Evolutionary conservation across 2,888 invertebrate genomes (phyloP).

Genomic region (Fragum fragum): DNA sequence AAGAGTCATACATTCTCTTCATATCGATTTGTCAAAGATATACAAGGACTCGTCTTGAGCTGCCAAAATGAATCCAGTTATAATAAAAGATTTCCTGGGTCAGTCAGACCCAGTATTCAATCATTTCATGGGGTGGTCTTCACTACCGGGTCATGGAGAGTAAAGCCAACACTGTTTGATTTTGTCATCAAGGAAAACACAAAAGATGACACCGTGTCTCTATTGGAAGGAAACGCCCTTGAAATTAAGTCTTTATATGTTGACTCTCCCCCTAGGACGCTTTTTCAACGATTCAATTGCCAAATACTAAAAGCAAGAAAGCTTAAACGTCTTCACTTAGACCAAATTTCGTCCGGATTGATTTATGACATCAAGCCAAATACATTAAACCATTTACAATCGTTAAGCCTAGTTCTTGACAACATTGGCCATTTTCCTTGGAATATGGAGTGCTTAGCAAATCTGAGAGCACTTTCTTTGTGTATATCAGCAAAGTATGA

Average conservation of each 20-base stretch:
- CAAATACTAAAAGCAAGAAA: background rate
- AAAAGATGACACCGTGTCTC: conserved; percentile 1
- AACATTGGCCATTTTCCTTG: conserved; percentile 21
- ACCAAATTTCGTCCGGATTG: conserved; percentile 14
- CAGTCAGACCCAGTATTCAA: background rate
- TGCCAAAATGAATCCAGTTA: conserved; percentile 10
- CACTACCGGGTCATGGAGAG: background rate
- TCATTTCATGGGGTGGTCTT: background rate
- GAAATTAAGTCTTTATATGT: conserved; percentile 16
- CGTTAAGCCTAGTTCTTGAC: conserved; percentile 20
- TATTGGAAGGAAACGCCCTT: background rate
- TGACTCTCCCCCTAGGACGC: background rate
- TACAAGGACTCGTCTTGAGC: conserved; percentile 5
- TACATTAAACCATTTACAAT: conserved; percentile 4
- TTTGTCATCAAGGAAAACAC: conserved; percentile 15
- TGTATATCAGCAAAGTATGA: conserved; percentile 8
- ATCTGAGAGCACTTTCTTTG: conserved; percentile 11
- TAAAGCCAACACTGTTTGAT: conserved; percentile 9
- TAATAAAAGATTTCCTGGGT: conserved; percentile 11
- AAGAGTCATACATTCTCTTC: background rate
- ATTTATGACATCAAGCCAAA: conserved; percentile 11
- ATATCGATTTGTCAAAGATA: conserved; percentile 17
- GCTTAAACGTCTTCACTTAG: conserved; percentile 29
- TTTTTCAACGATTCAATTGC: background rate
- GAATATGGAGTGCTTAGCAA: background rate